Base-by-base conservation (phyloP, 2,797 vertebrate genomes). In the Anniella stebbinsi region DNA sequence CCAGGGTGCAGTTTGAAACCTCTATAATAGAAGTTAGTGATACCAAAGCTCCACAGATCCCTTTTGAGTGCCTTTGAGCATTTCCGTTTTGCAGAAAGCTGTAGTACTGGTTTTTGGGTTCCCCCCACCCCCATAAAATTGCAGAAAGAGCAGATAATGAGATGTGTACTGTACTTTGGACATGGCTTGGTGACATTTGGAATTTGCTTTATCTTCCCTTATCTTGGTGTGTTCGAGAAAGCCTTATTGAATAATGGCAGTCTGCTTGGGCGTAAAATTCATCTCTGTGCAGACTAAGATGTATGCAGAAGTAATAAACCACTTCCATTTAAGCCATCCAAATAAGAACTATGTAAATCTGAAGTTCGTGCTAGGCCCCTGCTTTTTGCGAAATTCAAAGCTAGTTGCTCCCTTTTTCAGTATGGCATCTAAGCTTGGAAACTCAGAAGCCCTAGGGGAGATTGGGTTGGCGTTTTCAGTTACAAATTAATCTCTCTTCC, bases 281-380 rank as follows among this genome's bases (percentile, higher is more conserved):
- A 1, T 51, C 28, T 81, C 0, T 0, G n/a, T 51, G 9, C 13
- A 0, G 0, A 33, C 72, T 13, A 7, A n/a, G n/a, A n/a, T 38
- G 30, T 0, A 30, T 3, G 73, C 3, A 83, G 33, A 45, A 77
- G 12, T 45, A 36, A 33, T 8, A n/a, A 87, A 81, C 6, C 23
- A n/a, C 51, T 85, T 73, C 82, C 18, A 81, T 11, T 41, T 57
- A 36, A 76, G 0, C n/a, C 77, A 36, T 86, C 36, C 0, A 70
- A 10, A 80, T 51, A 77, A 77, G 4, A 33, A n/a, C 25, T 17
- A 60, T 18, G 33, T 75, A 5, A 45, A 81, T 48, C 33, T 57
- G 23, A 67, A n/a, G 67, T 81, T 78, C 30, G 3, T 54, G 0
- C 3, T 5, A 38, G 75, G 48, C 60, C 5, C 72, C 28, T 83